These are phyloP conservation scores for Hanleya hanleyi DNA, from an alignment of 2,888 invertebrate genomes.

Conservation along the genomic window DNA sequence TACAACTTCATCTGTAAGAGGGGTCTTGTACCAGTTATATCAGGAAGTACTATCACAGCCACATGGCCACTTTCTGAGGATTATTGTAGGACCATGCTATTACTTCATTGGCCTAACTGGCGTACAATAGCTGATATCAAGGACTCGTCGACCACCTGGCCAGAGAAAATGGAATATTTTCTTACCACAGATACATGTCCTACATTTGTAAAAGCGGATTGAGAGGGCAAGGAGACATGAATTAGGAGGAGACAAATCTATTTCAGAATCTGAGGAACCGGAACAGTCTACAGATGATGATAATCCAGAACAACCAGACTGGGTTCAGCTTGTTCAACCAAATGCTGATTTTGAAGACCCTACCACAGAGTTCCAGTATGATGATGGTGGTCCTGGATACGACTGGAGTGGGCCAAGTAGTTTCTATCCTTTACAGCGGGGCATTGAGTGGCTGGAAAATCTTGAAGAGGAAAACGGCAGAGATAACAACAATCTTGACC, in stretches of 20 bases:
- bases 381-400: slow-evolving; percentile 44
- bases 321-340: not conserved
- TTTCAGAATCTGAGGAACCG: not conserved
- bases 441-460: slow-evolving; percentile 22
- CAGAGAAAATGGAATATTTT: slow-evolving; percentile 26
- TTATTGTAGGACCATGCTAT: slow-evolving; percentile 32
- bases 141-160: slow-evolving; percentile 28
- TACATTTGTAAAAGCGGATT: slow-evolving; percentile 37
- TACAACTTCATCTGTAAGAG: slow-evolving; percentile 18
- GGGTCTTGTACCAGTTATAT: slow-evolving; percentile 18
- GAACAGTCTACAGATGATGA: slow-evolving; percentile 1
- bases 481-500: slow-evolving; percentile 1
- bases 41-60: slow-evolving; percentile 13
- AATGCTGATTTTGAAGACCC: slow-evolving; percentile 11
- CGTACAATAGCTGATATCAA: slow-evolving; percentile 37
- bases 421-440: slow-evolving; percentile 17
- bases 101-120: slow-evolving; percentile 46
- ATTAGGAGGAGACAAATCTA: not conserved
- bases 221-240: slow-evolving; percentile 17
- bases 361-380: slow-evolving; percentile 27
- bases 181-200: slow-evolving; percentile 20
- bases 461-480: slow-evolving; percentile 13
- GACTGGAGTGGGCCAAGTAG: slow-evolving; percentile 23
- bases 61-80: slow-evolving; percentile 40
- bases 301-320: slow-evolving; percentile 31